Base-by-base conservation (phyloP, 2,797 vertebrate genomes). In the Myripristis murdjan region DNA sequence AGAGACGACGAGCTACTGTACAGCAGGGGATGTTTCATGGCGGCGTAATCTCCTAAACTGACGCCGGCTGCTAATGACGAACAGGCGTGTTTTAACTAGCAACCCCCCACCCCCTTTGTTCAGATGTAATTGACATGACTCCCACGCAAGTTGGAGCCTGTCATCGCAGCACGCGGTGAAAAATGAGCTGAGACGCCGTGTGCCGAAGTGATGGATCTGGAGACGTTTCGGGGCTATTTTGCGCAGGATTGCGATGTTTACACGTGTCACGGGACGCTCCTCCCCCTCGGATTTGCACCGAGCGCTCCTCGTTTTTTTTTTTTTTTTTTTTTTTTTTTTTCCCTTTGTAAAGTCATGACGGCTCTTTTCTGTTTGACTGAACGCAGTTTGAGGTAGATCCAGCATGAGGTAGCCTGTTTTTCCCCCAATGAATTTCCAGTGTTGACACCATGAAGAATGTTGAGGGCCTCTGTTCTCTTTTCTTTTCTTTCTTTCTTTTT, bases 51-150 rank as follows among this genome's bases (percentile, higher is more conserved):
- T 81, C 64, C 23, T 33, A 58, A 51, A 75, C 72, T 82, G 67
- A 71, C 78, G 76, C 79, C 71, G 75, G 79, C 79, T 48, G 71
- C 82, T 86, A 89, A 91, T 88, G 81, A 84, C 43, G 75, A 84
- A 84, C 78, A 75, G 83, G 77, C 77, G 16, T 64, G 78, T 86
- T 88, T 76, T 72, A 67, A 83, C 84, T 70, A 22, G 68, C 60
- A 69, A 60, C 44, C 44, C 28, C 47, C 44, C 44, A 28, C 47
- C 23, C 49, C 26, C n/a, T 20, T n/a, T 57, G 52, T 74, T 82
- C 77, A 64, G 69, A 77, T 75, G 77, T 87, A 90, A 89, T 84
- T 87, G 84, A 87, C 86, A 83, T 73, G 79, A 82, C 85, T 91
- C 84, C 86, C 82, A 73, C 84, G 86, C 84, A 84, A 80, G 86